These are phyloP conservation scores for Macrobrachium nipponense DNA, from an alignment of 1,140 invertebrate species.

Conservation along the genomic window DNA sequence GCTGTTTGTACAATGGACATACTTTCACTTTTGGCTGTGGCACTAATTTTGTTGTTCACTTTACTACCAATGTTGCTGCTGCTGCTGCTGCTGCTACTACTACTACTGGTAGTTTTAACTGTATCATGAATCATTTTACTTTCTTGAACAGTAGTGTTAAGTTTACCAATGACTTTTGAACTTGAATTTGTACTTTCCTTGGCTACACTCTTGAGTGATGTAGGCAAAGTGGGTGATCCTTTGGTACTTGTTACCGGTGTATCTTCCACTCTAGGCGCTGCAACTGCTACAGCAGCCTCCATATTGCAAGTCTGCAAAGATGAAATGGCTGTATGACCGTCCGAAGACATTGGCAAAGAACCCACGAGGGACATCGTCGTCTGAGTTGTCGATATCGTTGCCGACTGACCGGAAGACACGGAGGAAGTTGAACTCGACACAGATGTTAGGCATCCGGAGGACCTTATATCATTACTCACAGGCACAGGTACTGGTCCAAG, in stretches of 20 bases:
- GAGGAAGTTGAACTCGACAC: conserved; percentile 3
- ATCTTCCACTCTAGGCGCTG: background rate
- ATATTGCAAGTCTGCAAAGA: background rate
- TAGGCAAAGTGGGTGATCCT: conserved; percentile 11
- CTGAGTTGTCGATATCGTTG: background rate
- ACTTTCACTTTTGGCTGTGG: conserved; percentile 20
- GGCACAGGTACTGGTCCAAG: conserved; percentile 34
- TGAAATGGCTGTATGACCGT: background rate
- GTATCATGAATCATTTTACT: conserved; percentile 3
- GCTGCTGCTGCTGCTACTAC: background rate
- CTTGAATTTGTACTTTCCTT: conserved; percentile 58
- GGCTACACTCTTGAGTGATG: conserved; percentile 23
- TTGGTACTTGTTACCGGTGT: conserved; percentile 24
- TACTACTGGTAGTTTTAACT: background rate
- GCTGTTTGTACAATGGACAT: conserved; percentile 11
- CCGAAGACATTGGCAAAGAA: background rate
- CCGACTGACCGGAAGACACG: conserved; percentile 9
- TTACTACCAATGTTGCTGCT: background rate
- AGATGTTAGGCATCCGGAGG: background rate
- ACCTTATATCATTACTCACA: conserved; percentile 23
- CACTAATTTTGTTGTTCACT: conserved; percentile 28
- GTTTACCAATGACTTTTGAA: conserved; percentile 49
- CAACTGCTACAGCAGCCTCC: background rate
- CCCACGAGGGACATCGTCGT: background rate
- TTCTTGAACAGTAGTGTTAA: conserved; percentile 35